phyloP scores from a whole-genome alignment of 2,113 vertebrate species.

The Alectura lathami region DNA sequence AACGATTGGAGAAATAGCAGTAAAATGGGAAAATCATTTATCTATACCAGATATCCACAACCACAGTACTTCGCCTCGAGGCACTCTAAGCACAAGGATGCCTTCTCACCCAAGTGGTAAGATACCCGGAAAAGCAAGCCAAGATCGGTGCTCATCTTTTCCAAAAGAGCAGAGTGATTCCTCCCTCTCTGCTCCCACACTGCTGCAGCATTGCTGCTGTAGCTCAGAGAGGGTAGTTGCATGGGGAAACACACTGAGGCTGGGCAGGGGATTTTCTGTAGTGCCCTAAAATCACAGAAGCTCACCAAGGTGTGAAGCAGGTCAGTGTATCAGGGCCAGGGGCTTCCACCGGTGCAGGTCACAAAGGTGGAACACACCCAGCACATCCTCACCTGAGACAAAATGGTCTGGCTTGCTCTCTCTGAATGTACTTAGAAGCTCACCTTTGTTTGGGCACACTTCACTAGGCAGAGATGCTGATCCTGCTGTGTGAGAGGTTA shows the following conservation, averaged over 20 bases:
- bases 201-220: neutral
- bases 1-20: slow-evolving; percentile 1
- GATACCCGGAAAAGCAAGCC: neutral
- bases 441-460: neutral
- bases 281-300: neutral
- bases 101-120: neutral
- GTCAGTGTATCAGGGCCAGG: neutral
- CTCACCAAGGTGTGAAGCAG: neutral
- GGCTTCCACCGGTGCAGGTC: neutral
- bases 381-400: neutral
- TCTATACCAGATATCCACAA: neutral
- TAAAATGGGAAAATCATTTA: slow-evolving; percentile 44
- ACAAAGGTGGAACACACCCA: neutral
- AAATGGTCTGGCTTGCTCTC: neutral
- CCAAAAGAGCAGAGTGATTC: neutral
- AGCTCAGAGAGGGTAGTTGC: neutral
- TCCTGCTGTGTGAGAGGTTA: neutral
- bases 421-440: neutral
- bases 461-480: neutral
- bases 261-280: neutral
- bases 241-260: fast-evolving
- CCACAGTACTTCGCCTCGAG: neutral
- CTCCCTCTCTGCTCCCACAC: neutral
- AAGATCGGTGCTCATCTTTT: neutral
- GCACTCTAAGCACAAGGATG: neutral